Conservation (phyloP, 35 echinoderm and acorn worm species). For the Ophiothrix spiculata region DNA sequence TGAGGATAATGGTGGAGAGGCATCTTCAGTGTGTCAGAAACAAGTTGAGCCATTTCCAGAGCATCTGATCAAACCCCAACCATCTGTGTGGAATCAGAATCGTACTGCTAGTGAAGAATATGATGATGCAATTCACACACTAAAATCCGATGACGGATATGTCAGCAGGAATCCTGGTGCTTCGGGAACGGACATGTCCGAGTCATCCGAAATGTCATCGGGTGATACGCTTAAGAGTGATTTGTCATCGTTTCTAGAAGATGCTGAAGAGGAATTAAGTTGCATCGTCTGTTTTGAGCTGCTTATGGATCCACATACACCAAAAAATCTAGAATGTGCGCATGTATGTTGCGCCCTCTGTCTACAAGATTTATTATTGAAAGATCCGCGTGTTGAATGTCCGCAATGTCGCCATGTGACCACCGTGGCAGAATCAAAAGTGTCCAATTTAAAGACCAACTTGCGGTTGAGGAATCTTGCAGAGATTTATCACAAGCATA, state of each 20-base stretch:
- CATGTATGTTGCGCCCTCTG: background rate
- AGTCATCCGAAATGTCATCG: background rate
- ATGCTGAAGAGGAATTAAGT: constrained; percentile 5
- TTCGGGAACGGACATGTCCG: background rate
- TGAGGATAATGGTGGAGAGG: too few relatives aligned
- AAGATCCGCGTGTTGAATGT: background rate
- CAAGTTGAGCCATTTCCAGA: background rate
- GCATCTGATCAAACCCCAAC: background rate
- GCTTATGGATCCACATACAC: background rate
- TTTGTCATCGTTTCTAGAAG: background rate
- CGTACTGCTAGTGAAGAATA: background rate
- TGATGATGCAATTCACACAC: background rate
- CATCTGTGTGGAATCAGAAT: background rate
- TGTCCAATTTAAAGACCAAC: background rate
- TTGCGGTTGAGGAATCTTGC: background rate
- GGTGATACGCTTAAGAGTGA: background rate
- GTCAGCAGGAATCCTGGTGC: too few relatives aligned
- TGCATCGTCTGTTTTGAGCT: background rate
- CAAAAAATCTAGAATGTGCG: background rate
- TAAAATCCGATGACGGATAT: background rate
- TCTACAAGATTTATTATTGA: background rate
- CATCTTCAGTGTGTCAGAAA: too few relatives aligned
- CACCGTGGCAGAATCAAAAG: background rate
- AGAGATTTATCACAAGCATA: background rate
- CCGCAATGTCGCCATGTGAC: background rate